Evolutionary conservation across 2,797 vertebrate genomes (phyloP).

Genomic region (Myotis vivesi): DNA sequence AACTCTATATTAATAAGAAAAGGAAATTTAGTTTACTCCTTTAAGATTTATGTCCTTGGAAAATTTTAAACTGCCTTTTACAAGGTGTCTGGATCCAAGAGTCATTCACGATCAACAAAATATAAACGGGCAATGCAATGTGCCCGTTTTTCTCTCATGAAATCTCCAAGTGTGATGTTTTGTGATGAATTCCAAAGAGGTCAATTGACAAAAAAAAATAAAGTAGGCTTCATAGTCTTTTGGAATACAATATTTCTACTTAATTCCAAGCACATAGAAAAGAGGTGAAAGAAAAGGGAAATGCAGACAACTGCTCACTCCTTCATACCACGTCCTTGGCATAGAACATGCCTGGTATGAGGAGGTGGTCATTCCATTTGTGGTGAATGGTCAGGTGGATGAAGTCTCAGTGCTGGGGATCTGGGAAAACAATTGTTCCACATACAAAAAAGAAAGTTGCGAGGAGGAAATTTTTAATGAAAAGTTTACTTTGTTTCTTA

Average conservation of each 20-base stretch:
- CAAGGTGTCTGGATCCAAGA: slow-evolving; percentile 13
- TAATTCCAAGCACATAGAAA: not conserved
- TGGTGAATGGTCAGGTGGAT: not conserved
- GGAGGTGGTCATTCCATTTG: not conserved
- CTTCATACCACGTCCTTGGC: too few relatives aligned
- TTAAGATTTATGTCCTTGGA: slow-evolving; percentile 20
- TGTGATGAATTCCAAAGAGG: not conserved
- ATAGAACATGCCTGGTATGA: not conserved
- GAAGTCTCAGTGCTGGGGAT: not conserved
- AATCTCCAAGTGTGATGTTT: not conserved
- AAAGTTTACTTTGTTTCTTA: not conserved
- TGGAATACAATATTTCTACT: not conserved
- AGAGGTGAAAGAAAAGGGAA: not conserved
- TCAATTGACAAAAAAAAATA: not conserved
- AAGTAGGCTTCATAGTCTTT: not conserved
- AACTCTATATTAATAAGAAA: slow-evolving; percentile 19
- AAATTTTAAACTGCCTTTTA: slow-evolving; percentile 31
- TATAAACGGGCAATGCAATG: not conserved
- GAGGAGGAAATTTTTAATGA: not conserved
- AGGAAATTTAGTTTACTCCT: slow-evolving; percentile 48
- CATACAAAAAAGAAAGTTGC: not conserved
- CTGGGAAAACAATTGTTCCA: not conserved
- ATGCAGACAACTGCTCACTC: not conserved
- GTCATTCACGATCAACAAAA: not conserved
- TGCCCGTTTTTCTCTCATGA: not conserved